phyloP scores from a whole-genome alignment of 2,888 invertebrate species.

The Ophonus ardosiacus region DNA sequence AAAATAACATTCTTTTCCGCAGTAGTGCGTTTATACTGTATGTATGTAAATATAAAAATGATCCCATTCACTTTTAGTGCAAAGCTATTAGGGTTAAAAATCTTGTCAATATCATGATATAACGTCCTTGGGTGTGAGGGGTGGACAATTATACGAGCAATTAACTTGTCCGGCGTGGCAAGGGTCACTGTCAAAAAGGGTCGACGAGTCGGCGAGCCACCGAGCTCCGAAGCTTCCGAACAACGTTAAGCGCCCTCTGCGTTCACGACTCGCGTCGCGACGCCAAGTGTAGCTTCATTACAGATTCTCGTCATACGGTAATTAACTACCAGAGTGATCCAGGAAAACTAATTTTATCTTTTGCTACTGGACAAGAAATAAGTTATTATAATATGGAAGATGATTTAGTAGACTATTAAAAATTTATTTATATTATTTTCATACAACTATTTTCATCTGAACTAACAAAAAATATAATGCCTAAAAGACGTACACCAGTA shows the following conservation, averaged over 20 bases:
- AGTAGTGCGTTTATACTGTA: no score
- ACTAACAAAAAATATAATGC: no score
- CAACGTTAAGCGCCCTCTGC: background rate
- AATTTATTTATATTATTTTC: background rate
- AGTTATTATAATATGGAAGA: background rate
- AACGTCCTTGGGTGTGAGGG: background rate
- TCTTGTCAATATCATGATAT: background rate
- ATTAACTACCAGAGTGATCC: constrained; percentile 54
- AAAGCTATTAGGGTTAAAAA: background rate
- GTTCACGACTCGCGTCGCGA: constrained; percentile 12
- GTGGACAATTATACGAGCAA: constrained; percentile 58
- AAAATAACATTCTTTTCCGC: no score
- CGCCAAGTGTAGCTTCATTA: constrained; percentile 53
- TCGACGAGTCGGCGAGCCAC: background rate
- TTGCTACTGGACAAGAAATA: background rate
- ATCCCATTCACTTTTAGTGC: no score
- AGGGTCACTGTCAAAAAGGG: constrained; percentile 60
- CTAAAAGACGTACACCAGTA: no score
- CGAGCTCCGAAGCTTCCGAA: background rate
- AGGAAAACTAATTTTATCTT: constrained; percentile 35
- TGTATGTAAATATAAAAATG: no score
- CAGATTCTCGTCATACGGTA: constrained; percentile 60
- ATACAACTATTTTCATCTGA: no score
- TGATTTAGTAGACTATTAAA: background rate
- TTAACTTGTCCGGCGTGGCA: constrained; percentile 57